These are phyloP conservation scores for Pollicipes pollicipes DNA, from an alignment of 1,140 invertebrate genomes.

Conservation along the genomic window DNA sequence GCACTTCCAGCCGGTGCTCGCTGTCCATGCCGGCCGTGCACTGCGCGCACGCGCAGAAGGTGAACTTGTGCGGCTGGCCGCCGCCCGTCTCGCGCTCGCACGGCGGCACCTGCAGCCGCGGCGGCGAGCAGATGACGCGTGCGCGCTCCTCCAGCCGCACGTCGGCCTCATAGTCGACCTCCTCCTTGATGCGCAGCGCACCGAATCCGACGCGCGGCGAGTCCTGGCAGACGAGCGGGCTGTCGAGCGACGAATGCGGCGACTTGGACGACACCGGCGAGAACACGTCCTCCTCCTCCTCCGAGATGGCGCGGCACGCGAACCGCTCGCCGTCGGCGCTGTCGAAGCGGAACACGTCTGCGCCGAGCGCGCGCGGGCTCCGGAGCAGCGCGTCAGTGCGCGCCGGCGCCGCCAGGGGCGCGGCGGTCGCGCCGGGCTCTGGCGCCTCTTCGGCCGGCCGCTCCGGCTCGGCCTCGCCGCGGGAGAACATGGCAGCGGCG, in stretches of 20 bases:
- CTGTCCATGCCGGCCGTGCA: constrained; percentile 20
- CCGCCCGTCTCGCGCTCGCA: constrained; percentile 19
- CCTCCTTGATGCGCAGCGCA: constrained; percentile 36
- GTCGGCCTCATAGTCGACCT: too few species aligned
- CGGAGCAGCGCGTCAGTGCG: too few species aligned
- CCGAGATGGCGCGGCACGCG: constrained; percentile 25
- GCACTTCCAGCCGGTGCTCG: constrained; percentile 22
- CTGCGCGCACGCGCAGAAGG: too few species aligned
- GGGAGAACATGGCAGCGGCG: too few species aligned
- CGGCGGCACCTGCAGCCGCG: constrained; percentile 20
- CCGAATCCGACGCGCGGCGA: constrained; percentile 40
- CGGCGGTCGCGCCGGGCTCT: too few species aligned
- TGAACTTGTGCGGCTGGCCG: too few species aligned
- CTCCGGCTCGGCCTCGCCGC: too few species aligned
- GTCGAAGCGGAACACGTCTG: constrained; percentile 36
- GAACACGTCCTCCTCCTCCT: constrained; percentile 27
- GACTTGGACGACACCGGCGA: constrained; percentile 17
- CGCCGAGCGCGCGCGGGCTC: constrained; percentile 13
- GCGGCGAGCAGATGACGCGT: constrained; percentile 15
- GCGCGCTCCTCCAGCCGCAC: constrained; percentile 27
- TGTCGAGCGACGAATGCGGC: constrained; percentile 33
- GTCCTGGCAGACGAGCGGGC: constrained; percentile 26
- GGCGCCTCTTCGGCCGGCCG: too few species aligned
- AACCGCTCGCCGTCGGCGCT: constrained; percentile 29
- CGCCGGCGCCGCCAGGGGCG: too few species aligned